phyloP scores from a whole-genome alignment of 2,888 invertebrate genomes.

The Dasypogon diadema region DNA sequence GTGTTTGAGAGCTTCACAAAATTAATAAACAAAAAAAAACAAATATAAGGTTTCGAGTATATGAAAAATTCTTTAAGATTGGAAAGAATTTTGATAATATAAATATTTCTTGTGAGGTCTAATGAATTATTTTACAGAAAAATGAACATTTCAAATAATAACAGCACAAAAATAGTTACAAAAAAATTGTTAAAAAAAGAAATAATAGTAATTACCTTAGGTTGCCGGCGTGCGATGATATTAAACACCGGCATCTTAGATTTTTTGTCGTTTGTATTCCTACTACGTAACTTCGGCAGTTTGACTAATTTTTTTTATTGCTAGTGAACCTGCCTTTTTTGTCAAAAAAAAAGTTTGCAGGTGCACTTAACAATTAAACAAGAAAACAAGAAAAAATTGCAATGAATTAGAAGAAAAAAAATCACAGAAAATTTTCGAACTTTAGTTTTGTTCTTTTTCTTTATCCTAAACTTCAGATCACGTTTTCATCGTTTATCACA shows the following conservation, averaged over 20 bases:
- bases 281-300: conserved; percentile 58
- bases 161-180: conserved; percentile 17
- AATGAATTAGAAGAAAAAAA: not conserved
- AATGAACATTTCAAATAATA: not conserved
- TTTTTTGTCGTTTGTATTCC: conserved; percentile 53
- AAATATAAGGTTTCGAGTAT: too few species aligned
- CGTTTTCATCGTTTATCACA: too few species aligned
- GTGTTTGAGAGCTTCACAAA: not conserved
- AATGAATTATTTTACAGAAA: not conserved
- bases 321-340: conserved; percentile 13
- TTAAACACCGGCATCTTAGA: conserved; percentile 73
- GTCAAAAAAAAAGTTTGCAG: not conserved
- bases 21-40: not conserved
- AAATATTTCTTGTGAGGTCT: not conserved
- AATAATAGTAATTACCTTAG: conserved; percentile 70
- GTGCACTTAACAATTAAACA: not conserved
- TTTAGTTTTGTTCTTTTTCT: not conserved
- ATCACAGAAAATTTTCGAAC: not conserved
- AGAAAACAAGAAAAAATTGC: not conserved
- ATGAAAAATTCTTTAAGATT: not conserved
- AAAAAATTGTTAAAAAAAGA: conserved; percentile 14
- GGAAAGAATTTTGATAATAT: not conserved
- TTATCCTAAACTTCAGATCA: not conserved
- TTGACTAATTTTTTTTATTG: conserved; percentile 52
- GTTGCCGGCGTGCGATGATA: conserved; percentile 73